phyloP scores from a whole-genome alignment of 1,140 invertebrate species.

The Aporrectodea caliginosa region DNA sequence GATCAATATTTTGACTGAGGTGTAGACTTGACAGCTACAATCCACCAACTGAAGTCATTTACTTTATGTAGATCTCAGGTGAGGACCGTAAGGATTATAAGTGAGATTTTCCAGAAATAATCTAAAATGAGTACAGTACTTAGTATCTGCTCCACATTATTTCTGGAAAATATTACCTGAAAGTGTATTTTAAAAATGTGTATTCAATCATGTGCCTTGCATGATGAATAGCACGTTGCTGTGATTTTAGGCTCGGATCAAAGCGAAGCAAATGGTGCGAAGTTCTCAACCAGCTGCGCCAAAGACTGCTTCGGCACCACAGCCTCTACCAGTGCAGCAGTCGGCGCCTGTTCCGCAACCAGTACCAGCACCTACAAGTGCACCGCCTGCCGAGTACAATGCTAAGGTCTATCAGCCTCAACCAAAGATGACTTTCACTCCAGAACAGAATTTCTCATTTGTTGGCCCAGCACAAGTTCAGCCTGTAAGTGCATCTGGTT shows the following conservation, averaged over 20 bases:
- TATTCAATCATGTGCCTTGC: not conserved
- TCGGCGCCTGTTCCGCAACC: not conserved
- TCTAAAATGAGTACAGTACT: too few species aligned
- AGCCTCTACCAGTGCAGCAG: not conserved
- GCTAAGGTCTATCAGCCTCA: not conserved
- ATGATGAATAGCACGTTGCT: not conserved
- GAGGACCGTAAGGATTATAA: too few species aligned
- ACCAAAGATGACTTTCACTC: not conserved
- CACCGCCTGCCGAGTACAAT: not conserved
- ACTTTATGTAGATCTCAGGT: too few species aligned
- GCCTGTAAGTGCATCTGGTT: not conserved
- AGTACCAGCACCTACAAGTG: not conserved
- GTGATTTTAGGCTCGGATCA: slow-evolving; percentile 67
- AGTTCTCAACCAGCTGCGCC: not conserved
- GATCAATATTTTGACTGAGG: too few species aligned
- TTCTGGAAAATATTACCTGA: too few species aligned
- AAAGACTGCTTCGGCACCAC: not conserved
- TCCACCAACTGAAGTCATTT: too few species aligned
- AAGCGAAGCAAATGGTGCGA: slow-evolving; percentile 65
- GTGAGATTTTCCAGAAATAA: too few species aligned
- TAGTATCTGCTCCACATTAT: too few species aligned
- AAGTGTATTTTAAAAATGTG: not conserved
- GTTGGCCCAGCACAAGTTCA: not conserved
- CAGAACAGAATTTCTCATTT: not conserved
- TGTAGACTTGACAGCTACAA: too few species aligned